Conservation (phyloP, 2,113 vertebrate genomes). For the Corynorhinus townsendii region DNA sequence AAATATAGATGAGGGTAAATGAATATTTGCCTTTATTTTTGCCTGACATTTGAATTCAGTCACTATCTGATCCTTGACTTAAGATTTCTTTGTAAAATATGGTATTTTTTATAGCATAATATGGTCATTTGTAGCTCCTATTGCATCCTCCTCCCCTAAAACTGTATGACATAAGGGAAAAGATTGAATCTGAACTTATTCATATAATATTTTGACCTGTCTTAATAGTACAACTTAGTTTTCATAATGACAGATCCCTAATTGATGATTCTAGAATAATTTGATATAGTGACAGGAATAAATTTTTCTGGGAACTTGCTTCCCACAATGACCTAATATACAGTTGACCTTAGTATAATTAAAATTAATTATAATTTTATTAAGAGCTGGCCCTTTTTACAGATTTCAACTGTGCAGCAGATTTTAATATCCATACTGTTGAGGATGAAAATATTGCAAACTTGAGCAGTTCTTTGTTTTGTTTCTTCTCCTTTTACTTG, state of each 20-base stretch:
- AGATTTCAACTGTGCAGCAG: background rate
- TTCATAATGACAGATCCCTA: background rate
- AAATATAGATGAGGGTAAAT: background rate
- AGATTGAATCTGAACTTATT: background rate
- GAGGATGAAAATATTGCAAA: background rate
- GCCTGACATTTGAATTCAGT: background rate
- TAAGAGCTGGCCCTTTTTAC: background rate
- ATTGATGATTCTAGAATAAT: background rate
- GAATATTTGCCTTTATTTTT: background rate
- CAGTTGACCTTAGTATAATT: background rate
- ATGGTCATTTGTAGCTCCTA: background rate
- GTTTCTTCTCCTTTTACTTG: background rate
- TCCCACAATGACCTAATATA: background rate
- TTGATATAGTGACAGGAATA: background rate
- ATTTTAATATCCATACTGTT: background rate
- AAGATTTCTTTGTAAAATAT: background rate
- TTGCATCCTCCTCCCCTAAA: background rate
- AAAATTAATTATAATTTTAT: background rate
- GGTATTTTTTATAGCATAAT: background rate
- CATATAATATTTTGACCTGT: background rate
- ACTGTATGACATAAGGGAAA: background rate
- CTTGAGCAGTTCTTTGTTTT: background rate
- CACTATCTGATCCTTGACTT: background rate
- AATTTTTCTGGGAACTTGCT: constrained; percentile 16
- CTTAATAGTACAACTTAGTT: background rate